Evolutionary conservation across 1,140 invertebrate species (phyloP).

Genomic region (Calosoma granatense): DNA sequence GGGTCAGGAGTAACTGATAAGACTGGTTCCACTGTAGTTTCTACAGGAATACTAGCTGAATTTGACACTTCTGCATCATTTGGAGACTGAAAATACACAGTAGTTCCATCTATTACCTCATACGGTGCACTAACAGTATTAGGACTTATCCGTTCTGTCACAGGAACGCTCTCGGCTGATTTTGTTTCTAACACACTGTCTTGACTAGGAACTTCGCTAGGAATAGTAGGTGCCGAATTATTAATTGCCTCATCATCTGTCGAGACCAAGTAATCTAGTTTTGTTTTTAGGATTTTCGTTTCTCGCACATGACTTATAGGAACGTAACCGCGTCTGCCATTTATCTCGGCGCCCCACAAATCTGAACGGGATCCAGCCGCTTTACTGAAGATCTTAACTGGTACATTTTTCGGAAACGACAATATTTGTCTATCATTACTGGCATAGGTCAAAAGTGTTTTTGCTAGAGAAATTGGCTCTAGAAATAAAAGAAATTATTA

Average conservation of each 20-base stretch:
- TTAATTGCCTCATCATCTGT: slow-evolving; percentile 31
- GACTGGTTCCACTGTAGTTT: slow-evolving; percentile 16
- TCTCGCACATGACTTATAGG: slow-evolving; percentile 41
- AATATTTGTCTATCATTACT: slow-evolving; percentile 47
- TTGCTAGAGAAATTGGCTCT: slow-evolving; percentile 56
- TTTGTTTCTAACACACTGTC: no score
- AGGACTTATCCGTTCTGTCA: slow-evolving; percentile 17
- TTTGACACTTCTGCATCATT: slow-evolving; percentile 15
- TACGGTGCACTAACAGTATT: slow-evolving; percentile 28
- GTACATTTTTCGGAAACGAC: slow-evolving; percentile 49
- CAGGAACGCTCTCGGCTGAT: slow-evolving; percentile 15
- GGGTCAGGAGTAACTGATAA: neutral
- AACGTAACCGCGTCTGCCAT: slow-evolving; percentile 58
- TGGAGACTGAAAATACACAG: slow-evolving; percentile 26
- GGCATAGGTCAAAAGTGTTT: slow-evolving; percentile 45
- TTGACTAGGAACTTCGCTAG: no score
- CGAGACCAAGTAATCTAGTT: slow-evolving; percentile 35
- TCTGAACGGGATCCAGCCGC: slow-evolving; percentile 50
- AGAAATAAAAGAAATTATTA: slow-evolving; percentile 30
- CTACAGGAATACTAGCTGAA: neutral
- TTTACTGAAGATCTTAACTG: slow-evolving; percentile 60
- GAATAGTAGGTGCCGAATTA: neutral
- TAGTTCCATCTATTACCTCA: slow-evolving; percentile 40
- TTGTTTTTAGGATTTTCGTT: slow-evolving; percentile 36
- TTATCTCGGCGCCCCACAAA: slow-evolving; percentile 62